phyloP scores from a whole-genome alignment of 2,888 invertebrate genomes.

The Metellina segmentata region DNA sequence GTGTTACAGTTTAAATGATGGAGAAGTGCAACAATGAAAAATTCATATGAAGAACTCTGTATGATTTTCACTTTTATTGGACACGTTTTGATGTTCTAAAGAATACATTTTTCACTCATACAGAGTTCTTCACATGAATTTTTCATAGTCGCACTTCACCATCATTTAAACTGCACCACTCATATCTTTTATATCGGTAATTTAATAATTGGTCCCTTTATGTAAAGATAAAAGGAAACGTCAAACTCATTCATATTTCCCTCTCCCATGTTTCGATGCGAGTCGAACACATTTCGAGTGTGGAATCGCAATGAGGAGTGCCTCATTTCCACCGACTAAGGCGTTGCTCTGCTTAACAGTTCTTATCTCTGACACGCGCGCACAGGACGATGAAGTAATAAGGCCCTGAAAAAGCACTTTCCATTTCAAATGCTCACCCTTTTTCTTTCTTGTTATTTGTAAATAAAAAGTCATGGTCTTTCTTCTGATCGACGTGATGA shows the following conservation, averaged over 20 bases:
- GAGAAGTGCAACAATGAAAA: too few relatives aligned
- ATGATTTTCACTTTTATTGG: too few relatives aligned
- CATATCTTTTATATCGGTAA: too few relatives aligned
- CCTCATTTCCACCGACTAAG: slow-evolving; percentile 38
- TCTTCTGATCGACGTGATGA: slow-evolving; percentile 43
- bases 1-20: too few relatives aligned
- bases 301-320: slow-evolving; percentile 57
- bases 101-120: too few relatives aligned
- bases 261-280: slow-evolving; percentile 16
- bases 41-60: too few relatives aligned
- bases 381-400: slow-evolving; percentile 55
- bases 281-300: neutral
- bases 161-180: too few relatives aligned
- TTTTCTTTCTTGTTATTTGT: slow-evolving; percentile 53
- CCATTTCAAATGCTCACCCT: slow-evolving; percentile 41
- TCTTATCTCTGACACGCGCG: slow-evolving; percentile 47
- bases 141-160: too few relatives aligned
- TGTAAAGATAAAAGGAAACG: neutral
- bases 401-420: slow-evolving; percentile 58
- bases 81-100: too few relatives aligned
- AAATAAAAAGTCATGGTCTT: slow-evolving; percentile 53
- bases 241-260: neutral
- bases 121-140: too few relatives aligned
- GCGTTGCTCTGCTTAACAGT: slow-evolving; percentile 60
- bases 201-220: too few relatives aligned